Base-by-base conservation (phyloP, 2,888 invertebrate genomes). In the Amphipoea lucens region DNA sequence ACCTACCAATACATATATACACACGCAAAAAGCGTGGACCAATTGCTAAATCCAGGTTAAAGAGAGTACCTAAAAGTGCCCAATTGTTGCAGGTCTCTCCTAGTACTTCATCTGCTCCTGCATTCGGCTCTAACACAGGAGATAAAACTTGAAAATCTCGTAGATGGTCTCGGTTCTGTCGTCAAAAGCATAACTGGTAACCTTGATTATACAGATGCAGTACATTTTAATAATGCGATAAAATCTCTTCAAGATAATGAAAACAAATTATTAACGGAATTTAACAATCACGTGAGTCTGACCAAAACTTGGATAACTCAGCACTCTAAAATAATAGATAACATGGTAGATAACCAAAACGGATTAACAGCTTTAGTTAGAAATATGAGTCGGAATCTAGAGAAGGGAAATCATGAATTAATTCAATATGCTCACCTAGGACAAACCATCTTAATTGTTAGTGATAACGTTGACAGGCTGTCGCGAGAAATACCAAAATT, bases 341-440 rank as follows among this genome's bases (percentile, higher is more conserved):
- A 4, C 5, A 11, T 60, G 1, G 67, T 67, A n/a, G 45, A 67
- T 23, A 67, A 67, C 14, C 67, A 67, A 23, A 67, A 67, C 36
- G 54, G 20, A 51, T 54, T 36, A 69, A 3, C 69, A 54, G 36
- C 51, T 2, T 11, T 69, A 6, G 36, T 36, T 11, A 69, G 20
- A 69, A 69, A 69, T 54, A 69, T 69, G 2, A 69, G 54, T 36
- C 69, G 12, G 36, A 54, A 12, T 36, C 12, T 69, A 12, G 69
- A 69, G 1, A 54, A 69, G 36, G 54, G 36, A 11, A 69, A 54
- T 2, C 20, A 51, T 20, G 69, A 69, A 6, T 54, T 69, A 69
- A 9, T 69, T 48, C 54, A 69, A 54, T 69, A 69, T 54, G 54
- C 69, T 54, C 69, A 69, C 20, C 5, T 69, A 69, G 69, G 69